Evolutionary conservation across 2,113 vertebrate genomes (phyloP).

Genomic region (Solea solea): DNA sequence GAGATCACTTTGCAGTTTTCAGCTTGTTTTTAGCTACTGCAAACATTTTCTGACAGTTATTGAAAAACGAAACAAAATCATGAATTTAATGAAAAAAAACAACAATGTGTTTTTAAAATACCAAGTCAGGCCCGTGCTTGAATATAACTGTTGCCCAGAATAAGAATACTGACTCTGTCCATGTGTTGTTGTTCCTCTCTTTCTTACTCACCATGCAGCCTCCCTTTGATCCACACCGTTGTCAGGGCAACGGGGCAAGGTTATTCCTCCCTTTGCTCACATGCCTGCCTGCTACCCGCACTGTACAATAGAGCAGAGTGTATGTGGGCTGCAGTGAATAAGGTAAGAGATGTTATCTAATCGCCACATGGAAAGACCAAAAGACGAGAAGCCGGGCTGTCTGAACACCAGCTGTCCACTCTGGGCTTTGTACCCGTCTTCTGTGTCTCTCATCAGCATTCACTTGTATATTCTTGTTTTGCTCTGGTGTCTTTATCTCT

Average conservation of each 20-base stretch:
- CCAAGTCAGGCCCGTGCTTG: neutral
- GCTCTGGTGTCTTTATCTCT: slow-evolving; percentile 53
- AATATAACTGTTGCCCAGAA: neutral
- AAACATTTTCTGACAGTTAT: no score
- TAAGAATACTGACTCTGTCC: neutral
- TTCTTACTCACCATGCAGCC: slow-evolving; percentile 22
- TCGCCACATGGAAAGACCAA: slow-evolving; percentile 52
- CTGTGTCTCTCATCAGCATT: slow-evolving; percentile 30
- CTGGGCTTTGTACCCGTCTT: slow-evolving; percentile 32
- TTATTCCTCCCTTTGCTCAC: slow-evolving; percentile 50
- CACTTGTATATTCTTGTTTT: slow-evolving; percentile 9
- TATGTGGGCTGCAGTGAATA: slow-evolving; percentile 73
- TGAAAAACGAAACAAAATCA: no score
- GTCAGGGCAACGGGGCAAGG: slow-evolving; percentile 54
- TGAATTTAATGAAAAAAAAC: no score
- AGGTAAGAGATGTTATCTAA: slow-evolving; percentile 79
- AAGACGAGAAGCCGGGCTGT: slow-evolving; percentile 47
- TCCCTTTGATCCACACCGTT: slow-evolving; percentile 44
- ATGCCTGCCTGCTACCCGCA: slow-evolving; percentile 46
- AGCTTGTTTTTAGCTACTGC: no score
- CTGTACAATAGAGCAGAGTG: slow-evolving; percentile 58
- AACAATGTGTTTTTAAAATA: neutral
- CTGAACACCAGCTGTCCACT: slow-evolving; percentile 70
- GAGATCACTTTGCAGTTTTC: no score
- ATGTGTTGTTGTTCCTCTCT: slow-evolving; percentile 4